phyloP scores from a whole-genome alignment of 92 coral and sea anemone genomes.

The Isaurus tuberculatus region DNA sequence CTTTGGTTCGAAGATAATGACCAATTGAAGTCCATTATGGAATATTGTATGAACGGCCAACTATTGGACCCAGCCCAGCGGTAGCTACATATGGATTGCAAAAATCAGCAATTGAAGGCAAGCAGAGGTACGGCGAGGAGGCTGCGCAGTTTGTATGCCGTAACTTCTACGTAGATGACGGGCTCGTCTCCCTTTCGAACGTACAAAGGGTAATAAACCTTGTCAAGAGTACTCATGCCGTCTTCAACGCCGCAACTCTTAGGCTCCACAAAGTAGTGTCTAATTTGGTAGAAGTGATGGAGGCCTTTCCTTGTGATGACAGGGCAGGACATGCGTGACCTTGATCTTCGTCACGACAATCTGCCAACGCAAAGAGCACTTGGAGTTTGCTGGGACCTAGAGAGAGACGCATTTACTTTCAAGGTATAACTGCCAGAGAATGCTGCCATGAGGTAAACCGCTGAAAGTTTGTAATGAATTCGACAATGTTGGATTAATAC shows the following conservation, averaged over 20 bases:
- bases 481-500: too few species aligned
- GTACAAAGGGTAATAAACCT: slow-evolving; percentile 46
- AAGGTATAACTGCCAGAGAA: neutral
- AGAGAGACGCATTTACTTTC: slow-evolving; percentile 17
- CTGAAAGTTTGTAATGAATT: too few species aligned
- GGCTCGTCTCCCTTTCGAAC: slow-evolving; percentile 38
- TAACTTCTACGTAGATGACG: slow-evolving; percentile 65
- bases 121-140: slow-evolving; percentile 51
- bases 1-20: slow-evolving; percentile 71
- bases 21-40: slow-evolving; percentile 51
- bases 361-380: slow-evolving; percentile 41
- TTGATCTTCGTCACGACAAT: slow-evolving; percentile 12
- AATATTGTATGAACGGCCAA: slow-evolving; percentile 77
- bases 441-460: too few species aligned
- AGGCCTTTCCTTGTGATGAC: slow-evolving; percentile 56
- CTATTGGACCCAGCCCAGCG: slow-evolving; percentile 71
- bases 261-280: slow-evolving; percentile 64
- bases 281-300: slow-evolving; percentile 54
- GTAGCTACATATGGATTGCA: slow-evolving; percentile 69
- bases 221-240: slow-evolving; percentile 54
- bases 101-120: slow-evolving; percentile 58
- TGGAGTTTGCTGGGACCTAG: slow-evolving; percentile 31
- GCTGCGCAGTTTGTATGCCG: slow-evolving; percentile 47
- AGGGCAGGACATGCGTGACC: slow-evolving; percentile 24
- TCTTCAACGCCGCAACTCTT: slow-evolving; percentile 50